Conservation (phyloP, 2,797 vertebrate genomes). For the Vespertilio murinus region DNA sequence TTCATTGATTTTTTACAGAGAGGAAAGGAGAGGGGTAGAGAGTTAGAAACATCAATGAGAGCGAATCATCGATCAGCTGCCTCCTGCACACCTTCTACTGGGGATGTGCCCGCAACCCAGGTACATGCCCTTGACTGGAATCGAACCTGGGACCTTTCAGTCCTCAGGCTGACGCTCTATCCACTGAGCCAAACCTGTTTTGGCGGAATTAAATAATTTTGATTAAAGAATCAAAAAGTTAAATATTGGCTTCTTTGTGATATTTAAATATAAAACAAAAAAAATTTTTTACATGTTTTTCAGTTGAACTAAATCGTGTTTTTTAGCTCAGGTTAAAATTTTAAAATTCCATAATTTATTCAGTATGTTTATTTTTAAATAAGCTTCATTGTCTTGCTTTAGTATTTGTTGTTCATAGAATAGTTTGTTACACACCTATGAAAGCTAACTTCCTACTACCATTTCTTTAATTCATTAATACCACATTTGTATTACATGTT, state of each 20-base stretch:
- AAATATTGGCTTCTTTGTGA: not conserved
- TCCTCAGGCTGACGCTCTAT: too few relatives aligned
- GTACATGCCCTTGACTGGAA: too few relatives aligned
- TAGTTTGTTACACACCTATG: conserved; percentile 4
- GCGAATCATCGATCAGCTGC: too few relatives aligned
- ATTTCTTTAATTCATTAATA: conserved; percentile 17
- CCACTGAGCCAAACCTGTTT: too few relatives aligned
- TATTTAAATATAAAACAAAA: conserved; percentile 32
- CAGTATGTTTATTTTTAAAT: not conserved
- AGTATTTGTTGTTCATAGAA: conserved; percentile 6
- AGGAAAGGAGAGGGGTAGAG: too few relatives aligned
- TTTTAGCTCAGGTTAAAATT: conserved; percentile 24
- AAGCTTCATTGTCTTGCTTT: conserved; percentile 38
- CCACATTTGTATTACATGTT: not conserved
- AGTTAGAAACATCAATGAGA: too few relatives aligned
- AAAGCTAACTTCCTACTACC: not conserved
- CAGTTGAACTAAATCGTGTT: conserved; percentile 1
- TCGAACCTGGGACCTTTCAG: too few relatives aligned
- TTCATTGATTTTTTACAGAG: too few relatives aligned
- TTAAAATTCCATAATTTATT: conserved; percentile 42
- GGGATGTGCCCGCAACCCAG: too few relatives aligned
- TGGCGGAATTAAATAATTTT: not conserved
- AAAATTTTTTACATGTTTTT: conserved; percentile 12
- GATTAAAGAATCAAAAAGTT: not conserved
- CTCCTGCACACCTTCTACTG: too few relatives aligned